A percentile compares a stretch with the other conserved stretches of the same genome.
These are phyloP conservation scores for Tanypteryx hageni DNA, from an alignment of 2,888 invertebrate species.

Conservation along the genomic window DNA sequence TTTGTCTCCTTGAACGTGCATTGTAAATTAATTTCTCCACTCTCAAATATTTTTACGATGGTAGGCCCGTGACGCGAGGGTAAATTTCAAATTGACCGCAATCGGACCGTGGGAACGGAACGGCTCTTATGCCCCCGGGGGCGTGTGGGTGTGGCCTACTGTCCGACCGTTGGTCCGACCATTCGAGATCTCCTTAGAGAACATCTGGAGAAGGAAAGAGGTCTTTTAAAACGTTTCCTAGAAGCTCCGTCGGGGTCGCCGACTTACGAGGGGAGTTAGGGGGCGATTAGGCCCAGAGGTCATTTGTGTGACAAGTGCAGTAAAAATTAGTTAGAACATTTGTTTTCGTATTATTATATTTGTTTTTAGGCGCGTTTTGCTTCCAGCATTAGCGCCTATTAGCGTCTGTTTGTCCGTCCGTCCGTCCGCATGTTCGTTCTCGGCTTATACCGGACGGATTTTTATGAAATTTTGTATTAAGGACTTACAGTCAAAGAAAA, in stretches of 20 bases:
- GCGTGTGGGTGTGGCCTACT: neutral
- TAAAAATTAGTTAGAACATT: too few relatives aligned
- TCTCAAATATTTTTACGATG: neutral
- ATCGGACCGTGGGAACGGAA: neutral
- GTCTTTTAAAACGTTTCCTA: neutral
- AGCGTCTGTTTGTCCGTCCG: too few relatives aligned
- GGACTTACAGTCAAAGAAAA: too few relatives aligned
- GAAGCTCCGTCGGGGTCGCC: neutral
- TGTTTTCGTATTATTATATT: too few relatives aligned
- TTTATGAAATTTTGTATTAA: too few relatives aligned
- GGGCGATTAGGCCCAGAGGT: too few relatives aligned
- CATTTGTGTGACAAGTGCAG: too few relatives aligned
- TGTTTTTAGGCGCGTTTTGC: too few relatives aligned
- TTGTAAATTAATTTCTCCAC: neutral
- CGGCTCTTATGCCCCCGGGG: neutral
- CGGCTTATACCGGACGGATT: too few relatives aligned
- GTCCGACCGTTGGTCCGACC: neutral
- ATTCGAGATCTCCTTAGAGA: neutral
- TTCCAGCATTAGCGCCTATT: too few relatives aligned
- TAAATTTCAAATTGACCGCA: neutral
- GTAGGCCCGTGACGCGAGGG: neutral
- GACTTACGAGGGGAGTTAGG: neutral
- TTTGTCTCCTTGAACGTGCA: too few relatives aligned
- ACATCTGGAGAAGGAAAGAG: constrained; percentile 16
- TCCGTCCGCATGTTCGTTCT: too few relatives aligned